Evolutionary conservation across 2,888 invertebrate species (phyloP).

Genomic region (Eilema griseolum): DNA sequence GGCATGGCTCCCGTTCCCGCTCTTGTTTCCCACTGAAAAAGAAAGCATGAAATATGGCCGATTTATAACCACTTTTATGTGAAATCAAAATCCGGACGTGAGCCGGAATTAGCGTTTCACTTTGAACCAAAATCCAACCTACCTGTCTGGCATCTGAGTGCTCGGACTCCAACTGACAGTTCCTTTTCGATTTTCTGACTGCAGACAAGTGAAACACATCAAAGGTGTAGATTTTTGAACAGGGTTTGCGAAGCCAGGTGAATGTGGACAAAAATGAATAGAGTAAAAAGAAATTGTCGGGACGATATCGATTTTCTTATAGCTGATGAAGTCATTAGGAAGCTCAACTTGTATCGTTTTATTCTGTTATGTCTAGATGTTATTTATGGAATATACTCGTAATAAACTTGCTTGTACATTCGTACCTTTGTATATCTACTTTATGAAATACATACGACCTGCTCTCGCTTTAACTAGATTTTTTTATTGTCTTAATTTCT

Average conservation of each 20-base stretch:
- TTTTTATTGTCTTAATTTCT: background rate
- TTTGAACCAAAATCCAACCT: slow-evolving; percentile 25
- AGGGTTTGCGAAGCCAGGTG: background rate
- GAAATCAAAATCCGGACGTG: background rate
- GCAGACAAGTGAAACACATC: background rate
- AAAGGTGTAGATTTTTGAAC: background rate
- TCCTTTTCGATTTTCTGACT: slow-evolving; percentile 38
- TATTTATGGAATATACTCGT: background rate
- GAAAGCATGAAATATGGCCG: too few species aligned
- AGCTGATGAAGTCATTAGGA: background rate
- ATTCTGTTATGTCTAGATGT: background rate
- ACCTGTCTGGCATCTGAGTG: slow-evolving; percentile 22
- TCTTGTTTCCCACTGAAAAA: too few species aligned
- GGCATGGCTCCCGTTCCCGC: too few species aligned
- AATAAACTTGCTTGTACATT: background rate
- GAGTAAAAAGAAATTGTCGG: background rate
- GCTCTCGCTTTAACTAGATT: background rate
- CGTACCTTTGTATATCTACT: background rate
- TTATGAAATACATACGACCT: background rate
- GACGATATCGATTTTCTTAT: background rate
- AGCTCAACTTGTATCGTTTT: background rate
- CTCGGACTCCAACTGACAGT: slow-evolving; percentile 21
- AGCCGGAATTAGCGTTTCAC: slow-evolving; percentile 5
- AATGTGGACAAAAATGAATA: background rate
- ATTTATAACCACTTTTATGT: too few species aligned